Evolutionary conservation across 2,888 invertebrate species (phyloP).

Genomic region (Synergus japonicus): DNA sequence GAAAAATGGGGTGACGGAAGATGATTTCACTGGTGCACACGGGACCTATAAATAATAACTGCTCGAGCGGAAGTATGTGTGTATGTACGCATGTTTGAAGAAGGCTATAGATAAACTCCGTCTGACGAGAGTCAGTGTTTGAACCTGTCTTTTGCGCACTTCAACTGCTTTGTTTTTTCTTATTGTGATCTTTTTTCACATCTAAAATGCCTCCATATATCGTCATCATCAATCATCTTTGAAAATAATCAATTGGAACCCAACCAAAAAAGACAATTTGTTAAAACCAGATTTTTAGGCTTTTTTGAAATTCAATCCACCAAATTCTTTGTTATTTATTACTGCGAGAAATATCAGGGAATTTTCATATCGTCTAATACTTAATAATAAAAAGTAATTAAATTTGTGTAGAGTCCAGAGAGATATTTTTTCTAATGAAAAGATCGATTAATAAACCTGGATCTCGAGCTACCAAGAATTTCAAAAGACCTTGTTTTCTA

Average conservation of each 20-base stretch:
- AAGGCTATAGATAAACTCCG: conserved; percentile 51
- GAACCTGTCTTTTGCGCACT: conserved; percentile 29
- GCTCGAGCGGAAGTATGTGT: conserved; percentile 45
- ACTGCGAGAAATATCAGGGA: too few species aligned
- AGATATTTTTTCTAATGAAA: not conserved
- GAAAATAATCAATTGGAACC: not conserved
- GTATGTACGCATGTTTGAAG: conserved; percentile 21
- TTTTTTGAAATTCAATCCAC: too few species aligned
- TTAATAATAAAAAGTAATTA: not conserved
- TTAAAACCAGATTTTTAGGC: too few species aligned
- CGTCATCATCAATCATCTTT: not conserved
- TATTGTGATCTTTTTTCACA: not conserved
- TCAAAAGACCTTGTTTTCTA: conserved; percentile 19
- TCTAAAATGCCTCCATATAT: not conserved
- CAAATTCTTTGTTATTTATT: too few species aligned
- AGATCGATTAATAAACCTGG: conserved; percentile 38
- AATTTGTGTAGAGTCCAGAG: not conserved
- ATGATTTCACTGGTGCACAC: conserved; percentile 33
- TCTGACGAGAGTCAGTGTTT: conserved; percentile 39
- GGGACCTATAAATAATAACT: conserved; percentile 51
- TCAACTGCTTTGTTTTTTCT: conserved; percentile 35
- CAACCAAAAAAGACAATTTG: not conserved
- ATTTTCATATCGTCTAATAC: too few species aligned
- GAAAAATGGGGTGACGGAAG: conserved; percentile 13
- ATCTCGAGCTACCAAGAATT: conserved; percentile 41